Evolutionary conservation across 1,140 invertebrate species (phyloP).

Genomic region (Tetramorium parvispinum): DNA sequence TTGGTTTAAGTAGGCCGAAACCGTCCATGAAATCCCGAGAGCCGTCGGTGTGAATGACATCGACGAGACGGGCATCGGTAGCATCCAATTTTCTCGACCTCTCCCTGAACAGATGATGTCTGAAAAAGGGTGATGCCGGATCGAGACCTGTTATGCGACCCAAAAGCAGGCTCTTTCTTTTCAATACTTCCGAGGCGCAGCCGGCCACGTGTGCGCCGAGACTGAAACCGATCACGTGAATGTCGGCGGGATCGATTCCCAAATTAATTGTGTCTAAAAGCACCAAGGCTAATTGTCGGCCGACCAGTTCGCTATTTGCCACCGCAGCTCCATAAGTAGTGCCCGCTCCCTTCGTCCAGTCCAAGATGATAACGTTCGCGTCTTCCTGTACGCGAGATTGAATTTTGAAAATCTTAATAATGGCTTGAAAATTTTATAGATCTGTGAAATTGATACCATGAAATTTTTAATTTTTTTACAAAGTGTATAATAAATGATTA

Average conservation of each 20-base stretch:
- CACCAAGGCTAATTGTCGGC: constrained; percentile 87
- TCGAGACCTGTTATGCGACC: constrained; percentile 92
- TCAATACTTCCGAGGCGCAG: constrained; percentile 89
- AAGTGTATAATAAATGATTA: no score
- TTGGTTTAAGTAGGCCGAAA: constrained; percentile 89
- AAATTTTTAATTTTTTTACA: no score
- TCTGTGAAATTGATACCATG: no score
- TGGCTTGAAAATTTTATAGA: not conserved
- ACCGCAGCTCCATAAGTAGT: constrained; percentile 87
- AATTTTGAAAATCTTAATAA: not conserved
- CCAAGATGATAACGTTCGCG: constrained; percentile 84
- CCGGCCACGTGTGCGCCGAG: constrained; percentile 92
- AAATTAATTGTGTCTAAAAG: constrained; percentile 83
- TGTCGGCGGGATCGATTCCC: constrained; percentile 82
- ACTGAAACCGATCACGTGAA: constrained; percentile 92
- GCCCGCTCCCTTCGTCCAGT: constrained; percentile 86
- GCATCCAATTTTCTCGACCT: constrained; percentile 89
- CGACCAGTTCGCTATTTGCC: constrained; percentile 89
- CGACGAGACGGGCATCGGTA: constrained; percentile 92
- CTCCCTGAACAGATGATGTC: constrained; percentile 85
- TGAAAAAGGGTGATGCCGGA: constrained; percentile 90
- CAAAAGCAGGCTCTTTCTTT: constrained; percentile 86
- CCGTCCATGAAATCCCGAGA: constrained; percentile 88
- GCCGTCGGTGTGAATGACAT: constrained; percentile 94
- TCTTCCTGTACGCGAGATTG: constrained; percentile 82